phyloP scores from a whole-genome alignment of 35 echinoderm and acorn worm species.

The Heliocidaris tuberculata region DNA sequence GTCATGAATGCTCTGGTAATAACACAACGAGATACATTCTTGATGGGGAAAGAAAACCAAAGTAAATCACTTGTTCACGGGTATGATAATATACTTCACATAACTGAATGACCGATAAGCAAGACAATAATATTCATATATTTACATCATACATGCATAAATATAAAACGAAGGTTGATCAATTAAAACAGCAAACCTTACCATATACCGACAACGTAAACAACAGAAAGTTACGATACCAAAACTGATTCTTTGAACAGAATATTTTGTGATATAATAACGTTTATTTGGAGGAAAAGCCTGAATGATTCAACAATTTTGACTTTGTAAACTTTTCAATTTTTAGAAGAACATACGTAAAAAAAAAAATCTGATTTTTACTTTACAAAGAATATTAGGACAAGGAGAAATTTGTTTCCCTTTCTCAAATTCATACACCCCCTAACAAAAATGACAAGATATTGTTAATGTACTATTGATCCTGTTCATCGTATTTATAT shows the following conservation, averaged over 20 bases:
- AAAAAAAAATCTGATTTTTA: too few relatives aligned
- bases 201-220: not conserved
- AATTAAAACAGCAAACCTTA: not conserved
- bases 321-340: too few relatives aligned
- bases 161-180: not conserved
- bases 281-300: not conserved
- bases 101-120: not conserved
- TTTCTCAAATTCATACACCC: too few relatives aligned
- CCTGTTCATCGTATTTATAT: too few relatives aligned
- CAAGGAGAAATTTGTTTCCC: too few relatives aligned
- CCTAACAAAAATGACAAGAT: too few relatives aligned
- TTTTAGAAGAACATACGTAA: too few relatives aligned
- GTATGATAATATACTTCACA: not conserved
- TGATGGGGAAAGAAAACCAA: not conserved
- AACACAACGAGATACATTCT: not conserved
- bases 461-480: too few relatives aligned
- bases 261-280: not conserved
- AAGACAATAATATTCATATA: not conserved
- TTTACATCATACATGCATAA: slow-evolving; percentile 13
- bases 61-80: not conserved
- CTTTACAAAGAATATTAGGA: too few relatives aligned
- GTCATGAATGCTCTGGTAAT: not conserved
- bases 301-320: not conserved
- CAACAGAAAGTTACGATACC: not conserved
- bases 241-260: not conserved